These are phyloP conservation scores for Drosophila sturtevanti DNA, from an alignment of 1,140 invertebrate genomes.

Conservation along the genomic window DNA sequence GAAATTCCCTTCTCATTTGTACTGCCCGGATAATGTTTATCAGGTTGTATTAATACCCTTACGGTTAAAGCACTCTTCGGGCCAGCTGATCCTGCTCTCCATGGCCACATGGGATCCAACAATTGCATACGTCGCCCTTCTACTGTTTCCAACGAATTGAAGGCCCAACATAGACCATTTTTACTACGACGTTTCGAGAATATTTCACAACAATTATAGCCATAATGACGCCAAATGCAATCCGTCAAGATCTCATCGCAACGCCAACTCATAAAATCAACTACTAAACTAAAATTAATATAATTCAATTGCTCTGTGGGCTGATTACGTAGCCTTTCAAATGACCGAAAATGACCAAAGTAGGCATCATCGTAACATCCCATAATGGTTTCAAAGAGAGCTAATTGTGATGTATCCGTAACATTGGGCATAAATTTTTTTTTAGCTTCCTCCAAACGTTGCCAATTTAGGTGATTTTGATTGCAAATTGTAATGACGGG, in stretches of 20 bases:
- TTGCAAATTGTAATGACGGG: conserved; percentile 81
- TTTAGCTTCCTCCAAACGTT: conserved; percentile 57
- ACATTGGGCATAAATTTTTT: conserved; percentile 55
- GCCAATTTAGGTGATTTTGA: conserved; percentile 75
- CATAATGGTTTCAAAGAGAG: conserved; percentile 60
- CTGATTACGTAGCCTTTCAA: conserved; percentile 48
- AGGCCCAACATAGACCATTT: conserved; percentile 84
- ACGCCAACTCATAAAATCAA: conserved; percentile 71
- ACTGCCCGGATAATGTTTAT: conserved; percentile 52
- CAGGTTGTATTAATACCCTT: conserved; percentile 53
- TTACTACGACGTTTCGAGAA: conserved; percentile 83
- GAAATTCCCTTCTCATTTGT: conserved; percentile 57
- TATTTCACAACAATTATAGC: conserved; percentile 72
- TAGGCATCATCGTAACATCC: conserved; percentile 54
- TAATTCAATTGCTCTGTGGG: conserved; percentile 52
- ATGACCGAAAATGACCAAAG: conserved; percentile 71
- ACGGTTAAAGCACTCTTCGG: conserved; percentile 59
- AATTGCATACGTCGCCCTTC: conserved; percentile 56
- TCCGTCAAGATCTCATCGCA: conserved; percentile 70
- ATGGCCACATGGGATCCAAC: conserved; percentile 68
- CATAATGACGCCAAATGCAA: conserved; percentile 66
- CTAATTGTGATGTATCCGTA: conserved; percentile 35
- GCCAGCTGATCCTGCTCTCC: conserved; percentile 65
- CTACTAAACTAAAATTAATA: conserved; percentile 69
- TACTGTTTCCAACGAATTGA: conserved; percentile 83